Conservation (phyloP, 2,113 vertebrate genomes). For the Eurystomus gularis region DNA sequence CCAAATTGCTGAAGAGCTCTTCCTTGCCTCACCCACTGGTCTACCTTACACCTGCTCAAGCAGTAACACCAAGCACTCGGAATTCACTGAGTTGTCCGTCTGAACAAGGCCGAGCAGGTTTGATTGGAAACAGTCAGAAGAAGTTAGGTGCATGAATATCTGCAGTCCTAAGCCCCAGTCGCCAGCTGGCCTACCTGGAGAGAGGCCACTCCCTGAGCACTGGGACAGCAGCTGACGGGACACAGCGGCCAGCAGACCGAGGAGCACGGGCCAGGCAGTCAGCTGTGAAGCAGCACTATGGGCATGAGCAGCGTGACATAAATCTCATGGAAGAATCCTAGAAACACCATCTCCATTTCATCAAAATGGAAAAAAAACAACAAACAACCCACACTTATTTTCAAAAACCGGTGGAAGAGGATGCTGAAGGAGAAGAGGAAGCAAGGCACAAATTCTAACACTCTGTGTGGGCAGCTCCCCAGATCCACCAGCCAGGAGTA, state of each 20-base stretch:
- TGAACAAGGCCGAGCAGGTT: background rate
- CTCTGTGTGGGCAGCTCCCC: background rate
- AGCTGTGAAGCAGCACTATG: too few relatives aligned
- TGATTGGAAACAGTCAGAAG: background rate
- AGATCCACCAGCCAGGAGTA: background rate
- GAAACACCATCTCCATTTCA: background rate
- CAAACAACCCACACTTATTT: background rate
- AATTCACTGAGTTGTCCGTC: background rate
- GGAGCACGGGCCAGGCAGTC: background rate
- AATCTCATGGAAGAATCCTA: background rate
- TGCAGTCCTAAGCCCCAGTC: background rate
- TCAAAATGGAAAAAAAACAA: rapidly evolving
- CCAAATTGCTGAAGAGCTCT: background rate
- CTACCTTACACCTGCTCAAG: background rate
- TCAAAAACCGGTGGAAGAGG: background rate
- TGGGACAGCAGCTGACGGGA: background rate
- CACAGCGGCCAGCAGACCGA: rapidly evolving
- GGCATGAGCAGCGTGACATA: too few relatives aligned
- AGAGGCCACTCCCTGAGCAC: too few relatives aligned
- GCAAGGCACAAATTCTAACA: background rate
- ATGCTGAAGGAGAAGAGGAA: background rate
- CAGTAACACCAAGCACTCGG: background rate
- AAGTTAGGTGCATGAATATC: background rate
- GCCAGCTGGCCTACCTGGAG: background rate
- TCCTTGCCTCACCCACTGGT: background rate